phyloP scores from a whole-genome alignment of 1,140 invertebrate species.

The Platyura marginata region DNA sequence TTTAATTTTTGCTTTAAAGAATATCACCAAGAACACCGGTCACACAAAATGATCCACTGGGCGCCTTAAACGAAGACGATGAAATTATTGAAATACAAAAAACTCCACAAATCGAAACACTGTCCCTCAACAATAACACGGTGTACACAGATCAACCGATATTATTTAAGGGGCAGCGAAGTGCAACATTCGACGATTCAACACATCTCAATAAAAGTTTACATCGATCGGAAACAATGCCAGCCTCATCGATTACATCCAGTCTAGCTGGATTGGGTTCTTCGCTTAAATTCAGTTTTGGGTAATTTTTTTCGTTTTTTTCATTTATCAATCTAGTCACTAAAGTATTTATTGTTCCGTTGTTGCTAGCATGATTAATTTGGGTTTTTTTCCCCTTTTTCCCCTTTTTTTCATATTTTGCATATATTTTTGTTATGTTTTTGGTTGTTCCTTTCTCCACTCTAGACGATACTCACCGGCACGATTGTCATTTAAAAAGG shows the following conservation, averaged over 20 bases:
- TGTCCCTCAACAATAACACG: conserved; percentile 3
- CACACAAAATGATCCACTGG: conserved; percentile 78
- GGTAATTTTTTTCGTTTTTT: conserved; percentile 34
- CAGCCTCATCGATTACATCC: conserved; percentile 49
- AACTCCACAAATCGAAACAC: not conserved
- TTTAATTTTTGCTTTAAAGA: conserved; percentile 20
- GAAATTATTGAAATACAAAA: conserved; percentile 4
- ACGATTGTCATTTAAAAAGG: conserved; percentile 55
- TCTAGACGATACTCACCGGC: conserved; percentile 61
- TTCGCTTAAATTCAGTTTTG: conserved; percentile 64
- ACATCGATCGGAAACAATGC: conserved; percentile 67
- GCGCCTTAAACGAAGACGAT: conserved; percentile 44
- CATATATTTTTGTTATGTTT: conserved; percentile 8
- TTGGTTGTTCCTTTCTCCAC: no score
- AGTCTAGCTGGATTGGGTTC: conserved; percentile 57
- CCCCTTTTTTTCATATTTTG: conserved; percentile 7
- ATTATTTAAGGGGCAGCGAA: conserved; percentile 29
- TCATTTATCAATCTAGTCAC: conserved; percentile 4
- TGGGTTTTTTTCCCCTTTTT: conserved; percentile 4
- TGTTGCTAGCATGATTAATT: conserved; percentile 3
- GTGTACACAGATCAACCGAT: conserved; percentile 31
- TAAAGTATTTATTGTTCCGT: no score
- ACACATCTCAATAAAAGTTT: conserved; percentile 28
- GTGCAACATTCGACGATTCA: conserved; percentile 39
- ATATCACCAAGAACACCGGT: conserved; percentile 58